Base-by-base conservation (phyloP, 2,888 invertebrate genomes). In the Alviniconcha strummeri region DNA sequence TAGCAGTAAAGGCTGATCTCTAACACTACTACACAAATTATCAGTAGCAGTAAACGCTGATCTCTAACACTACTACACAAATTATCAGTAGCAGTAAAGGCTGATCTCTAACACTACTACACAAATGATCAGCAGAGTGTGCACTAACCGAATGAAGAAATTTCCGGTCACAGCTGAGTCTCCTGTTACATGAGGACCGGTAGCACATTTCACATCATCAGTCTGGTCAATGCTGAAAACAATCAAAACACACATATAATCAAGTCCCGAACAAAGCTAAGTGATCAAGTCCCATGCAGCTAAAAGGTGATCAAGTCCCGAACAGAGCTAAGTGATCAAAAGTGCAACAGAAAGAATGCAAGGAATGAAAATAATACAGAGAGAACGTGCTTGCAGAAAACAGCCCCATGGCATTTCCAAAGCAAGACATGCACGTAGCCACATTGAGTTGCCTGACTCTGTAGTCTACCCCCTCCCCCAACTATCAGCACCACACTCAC, bases 71-170 rank as follows among this genome's bases (percentile, higher is more conserved):
- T 7, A 1, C 71, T 71, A 7, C n/a, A 15, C n/a, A n/a, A 17
- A 17, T 15, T 2, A n/a, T 69, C 19, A 52, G 52, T 36, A 52
- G 11, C 36, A 72, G 11, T 8, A 15, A 52, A 69, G n/a, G 17
- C n/a, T 69, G n/a, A 1, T 69, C 8, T 54, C 36, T 36, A 36
- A 36, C 36, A 36, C 36, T 36, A 0, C 36, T 36, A 36, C 36
- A 36, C 36, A 36, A 36, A 36, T 36, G 36, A 36, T 36, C 36
- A 36, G 36, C 36, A 36, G n/a, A n/a, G n/a, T n/a, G n/a, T n/a
- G n/a, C n/a, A n/a, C 54, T 54, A 6, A 75, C 74, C 74, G 52
- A 55, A 75, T 54, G 17, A 75, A 75, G 74, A 75, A 75, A 15
- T 75, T 75, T 55, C 74, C 74, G 52, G 74, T 75, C 54, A 54